phyloP scores from a whole-genome alignment of 2,797 vertebrate genomes.

The Macrochelys suwanniensis region DNA sequence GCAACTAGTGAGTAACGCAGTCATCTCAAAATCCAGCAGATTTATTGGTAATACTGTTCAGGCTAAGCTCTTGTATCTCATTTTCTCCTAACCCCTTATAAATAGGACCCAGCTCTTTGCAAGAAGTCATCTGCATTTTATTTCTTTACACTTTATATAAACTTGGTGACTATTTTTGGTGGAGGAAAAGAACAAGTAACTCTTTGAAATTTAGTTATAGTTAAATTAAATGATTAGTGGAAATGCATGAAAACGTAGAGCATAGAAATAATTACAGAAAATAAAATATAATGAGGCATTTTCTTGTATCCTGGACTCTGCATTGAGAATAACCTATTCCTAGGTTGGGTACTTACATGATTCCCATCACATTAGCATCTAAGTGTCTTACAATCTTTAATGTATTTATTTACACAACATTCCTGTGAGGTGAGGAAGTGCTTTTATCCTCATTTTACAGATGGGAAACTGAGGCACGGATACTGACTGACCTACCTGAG shows the following conservation, averaged over 20 bases:
- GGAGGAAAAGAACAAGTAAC: fast-evolving
- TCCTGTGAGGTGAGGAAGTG: fast-evolving
- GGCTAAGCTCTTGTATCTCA: constrained; percentile 45
- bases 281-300: background rate
- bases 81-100: constrained; percentile 39
- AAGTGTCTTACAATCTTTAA: background rate
- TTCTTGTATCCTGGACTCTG: background rate
- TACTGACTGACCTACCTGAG: fast-evolving
- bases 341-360: background rate
- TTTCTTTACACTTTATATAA: background rate
- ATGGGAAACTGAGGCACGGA: background rate
- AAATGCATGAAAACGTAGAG: background rate
- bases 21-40: constrained; percentile 46
- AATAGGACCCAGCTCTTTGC: constrained; percentile 22
- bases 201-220: background rate
- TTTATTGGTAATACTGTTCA: constrained; percentile 54
- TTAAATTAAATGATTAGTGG: background rate
- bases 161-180: background rate
- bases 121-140: background rate
- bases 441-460: fast-evolving
- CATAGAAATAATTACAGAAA: background rate
- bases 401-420: background rate
- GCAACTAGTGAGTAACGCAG: constrained; percentile 49
- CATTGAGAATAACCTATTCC: fast-evolving
- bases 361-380: background rate